Evolutionary conservation across 2,888 invertebrate species (phyloP).

Genomic region (Carpatolechia fugitivella): DNA sequence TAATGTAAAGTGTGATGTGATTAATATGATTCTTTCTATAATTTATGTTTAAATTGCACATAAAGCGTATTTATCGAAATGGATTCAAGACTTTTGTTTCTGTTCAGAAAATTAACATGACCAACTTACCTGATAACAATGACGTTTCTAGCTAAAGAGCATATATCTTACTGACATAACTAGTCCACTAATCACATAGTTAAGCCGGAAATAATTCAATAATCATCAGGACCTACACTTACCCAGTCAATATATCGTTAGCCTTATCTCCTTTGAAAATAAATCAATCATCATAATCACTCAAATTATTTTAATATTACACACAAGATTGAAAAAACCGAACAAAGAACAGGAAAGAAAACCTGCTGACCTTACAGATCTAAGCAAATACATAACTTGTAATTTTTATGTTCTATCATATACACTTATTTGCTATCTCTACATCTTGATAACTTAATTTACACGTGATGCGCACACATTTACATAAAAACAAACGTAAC

Average conservation of each 20-base stretch:
- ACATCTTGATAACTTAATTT: slow-evolving; percentile 12
- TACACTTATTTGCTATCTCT: slow-evolving; percentile 7
- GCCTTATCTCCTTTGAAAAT: background rate
- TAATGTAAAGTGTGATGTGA: too few species aligned
- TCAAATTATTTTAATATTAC: slow-evolving; percentile 12
- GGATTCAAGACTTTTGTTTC: too few species aligned
- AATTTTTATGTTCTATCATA: slow-evolving; percentile 8
- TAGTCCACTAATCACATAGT: background rate
- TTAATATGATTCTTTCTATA: too few species aligned
- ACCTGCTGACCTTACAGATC: slow-evolving; percentile 36
- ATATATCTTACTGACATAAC: background rate
- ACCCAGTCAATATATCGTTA: slow-evolving; percentile 4
- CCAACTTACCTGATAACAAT: too few species aligned
- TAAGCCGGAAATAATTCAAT: background rate
- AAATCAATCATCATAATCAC: slow-evolving; percentile 11
- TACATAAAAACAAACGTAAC: background rate
- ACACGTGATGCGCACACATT: background rate
- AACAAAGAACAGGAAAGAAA: slow-evolving; percentile 45
- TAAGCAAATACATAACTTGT: slow-evolving; percentile 10
- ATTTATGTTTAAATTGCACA: too few species aligned
- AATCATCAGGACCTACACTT: background rate
- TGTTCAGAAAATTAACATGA: too few species aligned
- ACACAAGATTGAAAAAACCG: slow-evolving; percentile 31
- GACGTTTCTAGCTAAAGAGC: background rate
- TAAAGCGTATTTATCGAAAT: too few species aligned